Conservation (phyloP, 1,140 invertebrate species). For the Papilio dardanus region DNA sequence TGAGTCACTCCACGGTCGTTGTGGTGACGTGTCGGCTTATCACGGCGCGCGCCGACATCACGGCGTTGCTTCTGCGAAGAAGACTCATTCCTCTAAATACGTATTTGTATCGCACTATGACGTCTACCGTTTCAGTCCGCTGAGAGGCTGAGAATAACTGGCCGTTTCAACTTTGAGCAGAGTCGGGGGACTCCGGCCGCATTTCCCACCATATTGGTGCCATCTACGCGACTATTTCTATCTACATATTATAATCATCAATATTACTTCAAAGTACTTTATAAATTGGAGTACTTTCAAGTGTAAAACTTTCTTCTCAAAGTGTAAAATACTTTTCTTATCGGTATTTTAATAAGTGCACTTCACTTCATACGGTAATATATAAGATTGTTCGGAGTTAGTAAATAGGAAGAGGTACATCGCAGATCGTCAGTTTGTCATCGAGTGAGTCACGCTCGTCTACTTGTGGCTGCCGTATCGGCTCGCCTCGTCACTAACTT, state of each 20-base stretch:
- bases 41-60: background rate
- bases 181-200: background rate
- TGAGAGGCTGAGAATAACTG: background rate
- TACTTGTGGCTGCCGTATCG: background rate
- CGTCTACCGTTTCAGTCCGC: background rate
- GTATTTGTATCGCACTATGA: background rate
- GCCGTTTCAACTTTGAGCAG: background rate
- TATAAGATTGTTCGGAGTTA: background rate
- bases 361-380: background rate
- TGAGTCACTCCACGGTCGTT: conserved; percentile 2
- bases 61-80: background rate
- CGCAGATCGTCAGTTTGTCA: background rate
- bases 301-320: background rate
- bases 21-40: conserved; percentile 9
- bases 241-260: background rate
- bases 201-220: no score
- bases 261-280: background rate
- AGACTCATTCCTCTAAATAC: background rate
- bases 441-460: background rate
- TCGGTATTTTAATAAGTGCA: background rate
- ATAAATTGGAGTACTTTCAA: background rate
- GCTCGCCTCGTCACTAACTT: background rate
- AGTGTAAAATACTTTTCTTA: background rate
- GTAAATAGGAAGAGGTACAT: background rate
- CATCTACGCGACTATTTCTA: no score